Base-by-base conservation (phyloP, 2,888 invertebrate genomes). In the Quadroppia sp. region DNA sequence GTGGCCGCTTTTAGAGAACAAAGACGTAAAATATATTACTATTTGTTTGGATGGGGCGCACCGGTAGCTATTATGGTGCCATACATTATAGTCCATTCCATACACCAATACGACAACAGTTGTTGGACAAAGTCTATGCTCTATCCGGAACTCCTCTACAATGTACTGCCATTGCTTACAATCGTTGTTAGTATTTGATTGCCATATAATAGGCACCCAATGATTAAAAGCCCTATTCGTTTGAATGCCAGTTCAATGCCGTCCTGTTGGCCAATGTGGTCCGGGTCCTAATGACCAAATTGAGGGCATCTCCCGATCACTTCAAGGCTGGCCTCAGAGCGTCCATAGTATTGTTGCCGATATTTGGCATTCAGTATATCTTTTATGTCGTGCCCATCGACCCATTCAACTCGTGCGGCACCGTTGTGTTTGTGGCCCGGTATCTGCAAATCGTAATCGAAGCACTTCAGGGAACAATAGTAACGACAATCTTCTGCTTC, bases 341-440 rank as follows among this genome's bases (percentile, higher is more conserved):
- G 0, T 87, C 88, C 0, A 78, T 89, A 67, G 87, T 89, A 78
- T 83, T 89, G 77, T 86, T 89, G 81, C 89, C 89, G 0, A 82
- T 90, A 45, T 88, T 89, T 78, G 89, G 89, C 1, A 83, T 88
- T 0, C 89, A 89, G 79, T 88, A 89, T 78, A 83, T 89, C 23
- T 82, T 89, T 1, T 88, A 88, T 78, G 80, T 85, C 0, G 81
- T 88, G 42, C 87, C 88, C 78, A 70, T 74, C 30, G 74, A 74
- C 56, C 74, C 74, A 17, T 70, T 74, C 23, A 71, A 74, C 23
- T 70, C 74, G 25, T 74, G 74, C 53, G 9, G 28, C 1, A 53
- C 50, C 11, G 87, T 86, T n/a, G 30, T 53, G 6, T 64, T 69
- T 30, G 32, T 74, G 23, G 23, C 71, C 23, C 48, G 45, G n/a